A percentile compares a stretch with the other conserved stretches of the same genome.
phyloP scores from a whole-genome alignment of 2,888 invertebrate genomes.

The Meandrusa payeni region DNA sequence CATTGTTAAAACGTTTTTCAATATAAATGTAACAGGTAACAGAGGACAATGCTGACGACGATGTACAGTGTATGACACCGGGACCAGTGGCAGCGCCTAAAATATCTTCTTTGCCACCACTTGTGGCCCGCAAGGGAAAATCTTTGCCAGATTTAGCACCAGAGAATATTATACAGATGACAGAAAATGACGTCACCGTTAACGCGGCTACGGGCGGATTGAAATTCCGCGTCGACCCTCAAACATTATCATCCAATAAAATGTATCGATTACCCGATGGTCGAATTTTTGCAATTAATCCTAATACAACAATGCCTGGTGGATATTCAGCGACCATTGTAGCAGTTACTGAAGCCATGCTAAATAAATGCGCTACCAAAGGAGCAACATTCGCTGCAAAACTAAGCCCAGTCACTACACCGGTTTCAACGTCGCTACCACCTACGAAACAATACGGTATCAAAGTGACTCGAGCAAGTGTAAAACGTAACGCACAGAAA shows the following conservation, averaged over 20 bases:
- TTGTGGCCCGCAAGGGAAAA: constrained; percentile 35
- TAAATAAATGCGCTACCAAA: constrained; percentile 42
- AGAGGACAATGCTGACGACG: constrained; percentile 69
- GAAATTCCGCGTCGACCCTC: constrained; percentile 74
- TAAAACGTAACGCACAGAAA: constrained; percentile 29
- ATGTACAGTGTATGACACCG: constrained; percentile 73
- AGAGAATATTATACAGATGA: constrained; percentile 74
- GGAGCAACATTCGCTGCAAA: constrained; percentile 65
- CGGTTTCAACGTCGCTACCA: constrained; percentile 25
- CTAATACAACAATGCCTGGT: constrained; percentile 73
- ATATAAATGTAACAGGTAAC: constrained; percentile 47
- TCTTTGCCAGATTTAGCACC: constrained; percentile 43
- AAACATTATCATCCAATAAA: constrained; percentile 73
- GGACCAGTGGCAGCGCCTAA: constrained; percentile 51
- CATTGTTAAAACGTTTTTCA: constrained; percentile 1
- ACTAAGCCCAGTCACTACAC: constrained; percentile 47
- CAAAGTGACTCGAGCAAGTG: constrained; percentile 21
- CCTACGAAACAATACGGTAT: constrained; percentile 26
- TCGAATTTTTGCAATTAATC: constrained; percentile 72
- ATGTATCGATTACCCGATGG: constrained; percentile 77
- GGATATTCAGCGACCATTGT: constrained; percentile 78
- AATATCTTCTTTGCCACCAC: constrained; percentile 37
- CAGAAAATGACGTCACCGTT: constrained; percentile 75
- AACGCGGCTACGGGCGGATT: constrained; percentile 70
- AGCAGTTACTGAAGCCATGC: constrained; percentile 55